phyloP scores from a whole-genome alignment of 2,113 vertebrate species.

The Epinephelus lanceolatus region DNA sequence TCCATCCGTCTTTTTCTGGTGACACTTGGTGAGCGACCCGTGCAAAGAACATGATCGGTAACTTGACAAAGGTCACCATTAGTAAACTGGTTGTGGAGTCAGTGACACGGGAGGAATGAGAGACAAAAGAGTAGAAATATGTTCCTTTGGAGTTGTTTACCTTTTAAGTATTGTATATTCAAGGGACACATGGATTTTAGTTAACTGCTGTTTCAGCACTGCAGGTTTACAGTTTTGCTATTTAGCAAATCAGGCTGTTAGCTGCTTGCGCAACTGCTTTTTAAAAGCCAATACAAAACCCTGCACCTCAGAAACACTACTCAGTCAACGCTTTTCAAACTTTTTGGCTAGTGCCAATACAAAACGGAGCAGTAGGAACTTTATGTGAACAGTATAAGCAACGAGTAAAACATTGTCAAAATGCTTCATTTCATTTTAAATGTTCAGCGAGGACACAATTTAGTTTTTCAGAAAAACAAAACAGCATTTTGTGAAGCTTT shows the following conservation, averaged over 20 bases:
- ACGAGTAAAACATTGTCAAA: background rate
- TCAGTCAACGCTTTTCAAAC: background rate
- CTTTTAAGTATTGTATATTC: background rate
- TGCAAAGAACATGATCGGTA: constrained; percentile 11
- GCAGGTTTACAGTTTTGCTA: constrained; percentile 14
- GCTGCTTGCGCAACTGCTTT: background rate
- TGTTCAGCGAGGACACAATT: background rate
- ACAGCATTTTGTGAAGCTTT: background rate
- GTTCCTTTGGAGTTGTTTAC: background rate
- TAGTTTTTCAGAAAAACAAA: background rate
- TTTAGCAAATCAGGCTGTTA: background rate
- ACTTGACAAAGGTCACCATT: constrained; percentile 13
- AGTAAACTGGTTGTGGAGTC: background rate
- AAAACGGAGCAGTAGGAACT: background rate
- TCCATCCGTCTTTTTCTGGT: constrained; percentile 33
- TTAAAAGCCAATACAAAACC: constrained; percentile 2
- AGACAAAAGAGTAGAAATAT: constrained; percentile 4
- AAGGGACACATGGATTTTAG: background rate
- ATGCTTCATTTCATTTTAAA: background rate
- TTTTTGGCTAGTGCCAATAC: too few species aligned
- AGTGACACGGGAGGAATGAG: background rate
- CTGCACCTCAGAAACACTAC: background rate
- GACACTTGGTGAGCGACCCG: constrained; percentile 31
- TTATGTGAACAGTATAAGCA: background rate
- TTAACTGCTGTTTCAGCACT: background rate